Conservation (phyloP, 2,888 invertebrate genomes). For the Poecilus cupreus region DNA sequence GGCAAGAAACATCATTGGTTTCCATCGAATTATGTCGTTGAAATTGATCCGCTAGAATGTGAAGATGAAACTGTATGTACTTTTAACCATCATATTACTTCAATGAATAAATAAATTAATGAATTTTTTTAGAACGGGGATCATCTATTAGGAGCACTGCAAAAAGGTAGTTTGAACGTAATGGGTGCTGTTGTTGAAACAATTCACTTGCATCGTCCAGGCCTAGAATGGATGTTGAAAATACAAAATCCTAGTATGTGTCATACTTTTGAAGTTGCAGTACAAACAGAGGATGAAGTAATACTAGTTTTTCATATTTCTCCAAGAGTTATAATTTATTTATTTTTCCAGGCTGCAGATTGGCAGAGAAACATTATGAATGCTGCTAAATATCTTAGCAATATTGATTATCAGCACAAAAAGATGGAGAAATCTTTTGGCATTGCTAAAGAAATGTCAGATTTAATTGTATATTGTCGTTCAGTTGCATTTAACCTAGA, state of each 20-base stretch:
- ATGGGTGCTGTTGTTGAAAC: conserved; percentile 88
- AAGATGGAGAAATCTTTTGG: conserved; percentile 93
- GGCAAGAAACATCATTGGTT: conserved; percentile 94
- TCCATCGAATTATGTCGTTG: conserved; percentile 94
- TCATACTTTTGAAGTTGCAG: conserved; percentile 88
- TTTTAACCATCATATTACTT: neutral
- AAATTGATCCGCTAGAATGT: conserved; percentile 76
- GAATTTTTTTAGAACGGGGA: conserved; percentile 73
- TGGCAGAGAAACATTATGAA: conserved; percentile 93
- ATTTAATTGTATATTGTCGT: conserved; percentile 96
- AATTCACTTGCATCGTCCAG: conserved; percentile 73
- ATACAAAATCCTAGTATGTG: conserved; percentile 86
- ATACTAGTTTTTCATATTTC: conserved; percentile 57
- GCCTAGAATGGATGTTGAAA: conserved; percentile 83
- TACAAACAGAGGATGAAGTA: conserved; percentile 81
- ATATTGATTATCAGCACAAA: conserved; percentile 83
- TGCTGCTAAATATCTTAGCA: conserved; percentile 89
- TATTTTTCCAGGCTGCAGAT: conserved; percentile 85
- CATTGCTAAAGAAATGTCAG: conserved; percentile 97
- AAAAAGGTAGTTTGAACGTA: conserved; percentile 92
- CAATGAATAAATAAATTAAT: neutral
- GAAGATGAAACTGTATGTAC: conserved; percentile 74
- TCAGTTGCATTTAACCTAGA: conserved; percentile 89
- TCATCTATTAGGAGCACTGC: conserved; percentile 81
- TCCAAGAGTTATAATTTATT: neutral